Conservation (phyloP, 2,113 vertebrate genomes). For the Varanus komodoensis region DNA sequence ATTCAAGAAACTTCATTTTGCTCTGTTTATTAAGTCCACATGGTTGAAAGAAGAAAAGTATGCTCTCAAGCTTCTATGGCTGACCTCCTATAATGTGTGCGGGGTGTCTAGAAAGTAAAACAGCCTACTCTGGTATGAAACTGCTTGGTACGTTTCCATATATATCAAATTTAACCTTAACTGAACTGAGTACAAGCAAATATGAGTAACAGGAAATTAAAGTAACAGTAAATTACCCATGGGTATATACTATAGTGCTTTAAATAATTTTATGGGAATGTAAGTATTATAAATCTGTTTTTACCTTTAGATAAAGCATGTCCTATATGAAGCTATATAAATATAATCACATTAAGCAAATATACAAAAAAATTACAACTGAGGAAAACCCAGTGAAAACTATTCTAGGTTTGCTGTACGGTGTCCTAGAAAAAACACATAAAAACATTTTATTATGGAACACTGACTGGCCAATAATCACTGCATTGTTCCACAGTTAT, state of each 20-base stretch:
- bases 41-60: neutral
- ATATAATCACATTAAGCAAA: slow-evolving; percentile 40
- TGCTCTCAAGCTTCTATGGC: too few species aligned
- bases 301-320: slow-evolving; percentile 24
- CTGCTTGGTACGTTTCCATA: neutral
- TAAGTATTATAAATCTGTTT: neutral
- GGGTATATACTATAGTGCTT: neutral
- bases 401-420: neutral
- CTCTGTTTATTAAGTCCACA: neutral
- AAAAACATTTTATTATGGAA: slow-evolving; percentile 48
- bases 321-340: slow-evolving; percentile 22
- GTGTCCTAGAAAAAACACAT: slow-evolving; percentile 31
- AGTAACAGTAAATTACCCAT: neutral
- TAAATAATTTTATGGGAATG: neutral
- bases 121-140: neutral
- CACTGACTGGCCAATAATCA: slow-evolving; percentile 46
- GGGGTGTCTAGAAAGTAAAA: neutral
- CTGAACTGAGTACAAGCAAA: neutral
- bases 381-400: slow-evolving; percentile 47
- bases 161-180: neutral
- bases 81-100: neutral
- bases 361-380: neutral
- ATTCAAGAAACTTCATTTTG: neutral
- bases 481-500: slow-evolving; percentile 47
- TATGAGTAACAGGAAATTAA: neutral